Percentiles rank a stretch among this genome's conserved stretches.
Conservation (phyloP, 2,113 vertebrate genomes). For the Coryphaenoides rupestris region DNA sequence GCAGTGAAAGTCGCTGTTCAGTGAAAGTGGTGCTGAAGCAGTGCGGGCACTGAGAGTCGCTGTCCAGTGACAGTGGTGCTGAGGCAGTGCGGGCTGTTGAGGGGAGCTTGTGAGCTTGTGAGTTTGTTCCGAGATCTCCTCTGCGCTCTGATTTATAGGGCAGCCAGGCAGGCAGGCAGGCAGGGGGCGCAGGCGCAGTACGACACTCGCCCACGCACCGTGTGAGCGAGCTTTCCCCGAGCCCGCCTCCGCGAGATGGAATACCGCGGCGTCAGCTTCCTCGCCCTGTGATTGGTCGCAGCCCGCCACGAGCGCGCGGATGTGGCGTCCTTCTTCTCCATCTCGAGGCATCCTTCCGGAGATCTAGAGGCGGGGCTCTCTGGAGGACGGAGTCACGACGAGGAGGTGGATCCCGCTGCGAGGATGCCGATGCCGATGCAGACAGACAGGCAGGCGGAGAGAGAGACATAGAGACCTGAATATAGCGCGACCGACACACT, state of each 20-base stretch:
- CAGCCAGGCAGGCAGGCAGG: no score
- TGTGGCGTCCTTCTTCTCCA: conserved; percentile 66
- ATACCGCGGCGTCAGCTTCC: conserved; percentile 57
- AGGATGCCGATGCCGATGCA: neutral
- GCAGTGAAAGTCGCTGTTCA: conserved; percentile 65
- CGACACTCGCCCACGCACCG: conserved; percentile 60
- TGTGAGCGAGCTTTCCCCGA: conserved; percentile 71
- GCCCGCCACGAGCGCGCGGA: conserved; percentile 53
- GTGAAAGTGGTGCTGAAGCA: conserved; percentile 52
- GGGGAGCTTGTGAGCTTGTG: neutral
- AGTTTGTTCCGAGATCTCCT: conserved; percentile 34
- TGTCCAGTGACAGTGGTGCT: no score
- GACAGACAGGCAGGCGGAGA: conserved; percentile 34
- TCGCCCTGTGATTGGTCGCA: conserved; percentile 50
- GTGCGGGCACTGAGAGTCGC: no score
- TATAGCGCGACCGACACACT: no score
- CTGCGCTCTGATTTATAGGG: conserved; percentile 44
- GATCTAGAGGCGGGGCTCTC: conserved; percentile 47
- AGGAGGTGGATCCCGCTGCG: conserved; percentile 14
- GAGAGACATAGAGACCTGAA: neutral
- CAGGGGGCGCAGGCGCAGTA: conserved; percentile 47
- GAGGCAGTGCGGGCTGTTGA: no score
- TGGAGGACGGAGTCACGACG: conserved; percentile 50
- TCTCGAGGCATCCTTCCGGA: conserved; percentile 72
- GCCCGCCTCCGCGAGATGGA: conserved; percentile 60